Percentiles rank a stretch among this genome's conserved stretches.
phyloP scores from a whole-genome alignment of 2,888 invertebrate genomes.

The Epicampocera succincta region DNA sequence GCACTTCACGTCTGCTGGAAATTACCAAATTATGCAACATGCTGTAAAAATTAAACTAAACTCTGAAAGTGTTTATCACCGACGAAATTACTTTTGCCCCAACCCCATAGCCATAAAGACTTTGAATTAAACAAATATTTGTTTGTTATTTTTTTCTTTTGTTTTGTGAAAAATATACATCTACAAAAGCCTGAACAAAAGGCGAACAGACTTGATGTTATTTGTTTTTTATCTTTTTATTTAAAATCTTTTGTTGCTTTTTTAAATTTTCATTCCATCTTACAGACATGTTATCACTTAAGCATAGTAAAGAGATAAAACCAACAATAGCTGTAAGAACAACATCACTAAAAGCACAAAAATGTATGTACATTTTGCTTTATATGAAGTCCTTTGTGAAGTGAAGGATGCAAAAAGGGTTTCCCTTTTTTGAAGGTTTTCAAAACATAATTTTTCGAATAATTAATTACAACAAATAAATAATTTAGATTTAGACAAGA shows the following conservation, averaged over 20 bases:
- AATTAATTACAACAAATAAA: too few species aligned
- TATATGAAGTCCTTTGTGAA: neutral
- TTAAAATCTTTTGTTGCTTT: slow-evolving; percentile 40
- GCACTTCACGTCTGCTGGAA: too few species aligned
- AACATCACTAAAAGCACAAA: slow-evolving; percentile 3
- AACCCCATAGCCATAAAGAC: slow-evolving; percentile 2
- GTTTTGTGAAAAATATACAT: slow-evolving; percentile 18
- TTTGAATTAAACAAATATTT: slow-evolving; percentile 48
- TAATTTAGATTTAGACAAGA: too few species aligned
- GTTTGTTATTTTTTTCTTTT: neutral
- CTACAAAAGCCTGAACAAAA: slow-evolving; percentile 5
- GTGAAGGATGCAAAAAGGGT: neutral
- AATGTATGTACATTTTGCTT: slow-evolving; percentile 8
- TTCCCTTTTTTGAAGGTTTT: too few species aligned
- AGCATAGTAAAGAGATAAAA: slow-evolving; percentile 39
- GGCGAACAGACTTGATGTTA: slow-evolving; percentile 39
- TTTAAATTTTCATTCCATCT: slow-evolving; percentile 35
- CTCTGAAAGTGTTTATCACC: neutral
- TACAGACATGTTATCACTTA: slow-evolving; percentile 63
- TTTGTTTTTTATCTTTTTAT: slow-evolving; percentile 49
- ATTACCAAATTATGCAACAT: too few species aligned
- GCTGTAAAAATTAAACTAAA: too few species aligned
- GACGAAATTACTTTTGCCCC: slow-evolving; percentile 3
- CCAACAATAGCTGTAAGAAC: slow-evolving; percentile 29
- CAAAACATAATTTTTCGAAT: too few species aligned